Evolutionary conservation across 2,888 invertebrate species (phyloP).

Genomic region (Acanthococcus lagerstroemiae): DNA sequence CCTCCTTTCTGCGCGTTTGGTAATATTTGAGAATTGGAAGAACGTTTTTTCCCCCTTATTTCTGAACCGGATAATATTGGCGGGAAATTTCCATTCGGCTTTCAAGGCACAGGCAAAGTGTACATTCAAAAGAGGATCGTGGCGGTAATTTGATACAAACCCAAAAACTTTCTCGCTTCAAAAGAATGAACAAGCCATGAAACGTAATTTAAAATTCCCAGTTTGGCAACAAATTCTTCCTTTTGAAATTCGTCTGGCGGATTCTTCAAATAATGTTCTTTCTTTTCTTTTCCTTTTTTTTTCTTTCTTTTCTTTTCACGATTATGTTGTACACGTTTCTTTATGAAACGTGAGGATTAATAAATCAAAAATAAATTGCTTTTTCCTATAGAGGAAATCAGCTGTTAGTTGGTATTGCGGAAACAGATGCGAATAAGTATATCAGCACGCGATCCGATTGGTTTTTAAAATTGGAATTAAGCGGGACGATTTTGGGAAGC

Average conservation of each 20-base stretch:
- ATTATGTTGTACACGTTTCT: not conserved
- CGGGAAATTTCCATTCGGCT: no score
- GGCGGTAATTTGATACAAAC: slow-evolving; percentile 20
- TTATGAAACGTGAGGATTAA: slow-evolving; percentile 11
- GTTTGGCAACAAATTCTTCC: slow-evolving; percentile 22
- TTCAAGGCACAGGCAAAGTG: no score
- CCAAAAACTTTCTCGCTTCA: slow-evolving; percentile 17
- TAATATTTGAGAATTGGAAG: no score
- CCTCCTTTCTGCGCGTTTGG: no score
- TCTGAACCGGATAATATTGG: no score
- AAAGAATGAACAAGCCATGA: slow-evolving; percentile 16
- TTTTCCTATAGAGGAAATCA: not conserved
- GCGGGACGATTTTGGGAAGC: no score
- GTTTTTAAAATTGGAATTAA: no score
- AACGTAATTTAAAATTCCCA: slow-evolving; percentile 26
- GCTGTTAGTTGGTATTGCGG: not conserved
- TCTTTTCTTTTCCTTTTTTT: slow-evolving; percentile 15
- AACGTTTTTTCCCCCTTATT: no score
- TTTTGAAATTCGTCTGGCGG: slow-evolving; percentile 13
- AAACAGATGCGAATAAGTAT: slow-evolving; percentile 1
- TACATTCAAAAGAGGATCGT: not conserved
- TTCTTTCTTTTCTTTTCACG: not conserved
- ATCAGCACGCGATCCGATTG: not conserved
- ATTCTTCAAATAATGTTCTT: slow-evolving; percentile 4
- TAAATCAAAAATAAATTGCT: slow-evolving; percentile 22